Conservation (phyloP, 2,797 vertebrate species). For the Syndactyla subalaris region DNA sequence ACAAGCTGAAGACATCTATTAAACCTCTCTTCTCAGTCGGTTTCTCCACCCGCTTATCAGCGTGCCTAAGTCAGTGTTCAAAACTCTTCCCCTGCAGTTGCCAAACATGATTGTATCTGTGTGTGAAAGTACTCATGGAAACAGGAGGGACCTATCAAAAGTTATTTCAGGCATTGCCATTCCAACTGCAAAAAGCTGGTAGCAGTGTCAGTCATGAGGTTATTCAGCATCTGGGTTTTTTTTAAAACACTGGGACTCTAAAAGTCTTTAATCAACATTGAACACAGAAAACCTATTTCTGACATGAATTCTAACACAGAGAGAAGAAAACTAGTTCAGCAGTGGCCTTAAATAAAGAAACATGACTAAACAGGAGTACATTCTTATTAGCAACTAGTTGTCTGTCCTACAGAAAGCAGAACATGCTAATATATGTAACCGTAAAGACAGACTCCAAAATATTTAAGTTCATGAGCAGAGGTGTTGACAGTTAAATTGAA, state of each 20-base stretch:
- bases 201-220: not conserved
- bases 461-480: slow-evolving; percentile 64
- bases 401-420: slow-evolving; percentile 68
- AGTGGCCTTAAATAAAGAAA: slow-evolving; percentile 40
- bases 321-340: slow-evolving; percentile 2
- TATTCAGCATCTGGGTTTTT: not conserved
- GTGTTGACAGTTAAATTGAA: slow-evolving; percentile 70
- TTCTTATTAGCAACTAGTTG: slow-evolving; percentile 56
- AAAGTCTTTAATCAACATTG: not conserved
- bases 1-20: not conserved
- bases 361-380: slow-evolving; percentile 68
- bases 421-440: slow-evolving; percentile 58
- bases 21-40: not conserved
- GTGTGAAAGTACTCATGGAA: not conserved
- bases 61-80: not conserved
- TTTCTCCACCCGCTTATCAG: not conserved
- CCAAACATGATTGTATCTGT: fast-evolving
- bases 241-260: not conserved
- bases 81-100: not conserved
- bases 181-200: not conserved
- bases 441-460: slow-evolving; percentile 62
- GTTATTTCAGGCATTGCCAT: not conserved
- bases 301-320: not conserved
- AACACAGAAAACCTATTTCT: slow-evolving; percentile 30
- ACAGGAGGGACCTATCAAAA: not conserved